Conservation (phyloP, 2,113 vertebrate genomes). For the Megatriorchis doriae region DNA sequence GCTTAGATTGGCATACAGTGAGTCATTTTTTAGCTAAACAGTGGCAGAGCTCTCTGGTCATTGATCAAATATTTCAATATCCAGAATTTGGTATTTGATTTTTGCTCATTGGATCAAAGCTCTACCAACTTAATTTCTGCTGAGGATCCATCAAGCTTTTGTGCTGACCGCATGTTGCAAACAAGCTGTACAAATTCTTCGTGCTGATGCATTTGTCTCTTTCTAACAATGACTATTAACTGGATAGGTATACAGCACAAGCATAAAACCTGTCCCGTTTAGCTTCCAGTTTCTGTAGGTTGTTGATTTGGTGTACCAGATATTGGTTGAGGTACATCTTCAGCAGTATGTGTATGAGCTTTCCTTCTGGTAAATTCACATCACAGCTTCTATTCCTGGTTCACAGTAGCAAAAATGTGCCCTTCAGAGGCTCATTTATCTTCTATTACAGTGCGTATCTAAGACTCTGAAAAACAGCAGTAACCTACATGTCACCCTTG, state of each 20-base stretch:
- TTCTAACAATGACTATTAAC: neutral
- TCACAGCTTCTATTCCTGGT: neutral
- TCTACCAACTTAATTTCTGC: conserved; percentile 35
- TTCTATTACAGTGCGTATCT: neutral
- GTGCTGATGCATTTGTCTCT: neutral
- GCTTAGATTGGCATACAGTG: conserved; percentile 26
- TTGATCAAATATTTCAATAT: conserved; percentile 55
- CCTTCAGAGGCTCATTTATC: neutral
- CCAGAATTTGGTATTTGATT: conserved; percentile 47
- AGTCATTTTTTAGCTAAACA: conserved; percentile 52
- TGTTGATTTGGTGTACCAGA: conserved; percentile 1
- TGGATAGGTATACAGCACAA: neutral
- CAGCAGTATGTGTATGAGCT: neutral
- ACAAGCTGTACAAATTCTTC: conserved; percentile 17
- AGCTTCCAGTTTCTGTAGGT: neutral
- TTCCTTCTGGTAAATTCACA: neutral
- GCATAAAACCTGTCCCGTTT: neutral
- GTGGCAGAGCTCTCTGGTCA: conserved; percentile 30
- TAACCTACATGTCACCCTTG: neutral
- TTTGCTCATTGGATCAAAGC: conserved; percentile 30
- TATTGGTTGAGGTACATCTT: neutral
- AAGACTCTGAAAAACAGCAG: neutral
- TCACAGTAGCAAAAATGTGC: neutral
- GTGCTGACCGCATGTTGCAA: conserved; percentile 20
- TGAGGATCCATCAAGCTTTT: conserved; percentile 48